Base-by-base conservation (phyloP, 2,113 vertebrate species). In the Connochaetes taurinus region DNA sequence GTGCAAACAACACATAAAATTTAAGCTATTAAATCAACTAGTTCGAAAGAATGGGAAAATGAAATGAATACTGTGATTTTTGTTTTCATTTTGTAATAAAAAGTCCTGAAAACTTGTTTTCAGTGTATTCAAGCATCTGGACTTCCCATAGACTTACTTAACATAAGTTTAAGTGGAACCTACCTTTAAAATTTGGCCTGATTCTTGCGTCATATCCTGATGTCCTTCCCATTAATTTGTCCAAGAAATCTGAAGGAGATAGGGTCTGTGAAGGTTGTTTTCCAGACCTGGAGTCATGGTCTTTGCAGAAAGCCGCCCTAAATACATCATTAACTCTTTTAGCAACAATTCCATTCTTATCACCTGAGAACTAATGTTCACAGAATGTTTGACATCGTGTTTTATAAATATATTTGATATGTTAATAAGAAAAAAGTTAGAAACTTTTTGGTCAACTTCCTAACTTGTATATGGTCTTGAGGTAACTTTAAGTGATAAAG, bases 161-260 rank as follows among this genome's bases (percentile, higher is more conserved):
- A 91, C 7, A 47, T 45, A 93, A 96, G 33, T 92, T 94, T 97
- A 88, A 97, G 31, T 97, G 91, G 85, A 96, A 71, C 99, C 97
- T 99, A 99, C 99, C 99, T 99, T 99, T 99, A 98, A 99, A 99
- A 99, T 99, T 99, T 50, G 99, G 99, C 98, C 99, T 99, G 98
- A 99, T 99, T 99, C 99, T 99, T 97, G 99, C 99, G 98, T 99
- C 99, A 96, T 99, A 99, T 62, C 99, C 99, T 3, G 99, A 99
- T 94, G 99, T 99, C 98, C 99, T 99, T 98, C 99, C 99, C 99
- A 99, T 99, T 98, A 99, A 99, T 98, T 99, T 99, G 98, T 99
- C 99, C 99, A 99, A 99, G 99, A 99, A 99, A 99, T 99, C 99
- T 93, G 99, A 99, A 95, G 99, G 99, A 98, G 99, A 99, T 98